phyloP scores from a whole-genome alignment of 2,113 vertebrate species.

The Coptodon rendalli region DNA sequence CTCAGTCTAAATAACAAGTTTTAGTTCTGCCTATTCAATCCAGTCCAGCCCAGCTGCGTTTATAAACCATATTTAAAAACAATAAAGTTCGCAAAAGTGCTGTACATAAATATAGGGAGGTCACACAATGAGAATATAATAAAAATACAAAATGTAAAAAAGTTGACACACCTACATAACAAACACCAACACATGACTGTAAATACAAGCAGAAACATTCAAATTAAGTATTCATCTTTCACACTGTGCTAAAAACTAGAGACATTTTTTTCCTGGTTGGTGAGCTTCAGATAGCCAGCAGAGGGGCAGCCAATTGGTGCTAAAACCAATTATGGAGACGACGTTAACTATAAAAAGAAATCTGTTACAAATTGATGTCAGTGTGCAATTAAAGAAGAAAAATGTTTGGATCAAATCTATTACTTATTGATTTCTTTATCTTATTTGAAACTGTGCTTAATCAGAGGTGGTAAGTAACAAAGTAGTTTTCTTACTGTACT shows the following conservation, averaged over 20 bases:
- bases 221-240: not conserved
- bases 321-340: not conserved
- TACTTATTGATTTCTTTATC: not conserved
- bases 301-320: not conserved
- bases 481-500: not conserved
- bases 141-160: not conserved
- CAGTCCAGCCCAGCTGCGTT: rapidly evolving
- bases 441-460: not conserved
- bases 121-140: not conserved
- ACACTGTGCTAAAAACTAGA: not conserved
- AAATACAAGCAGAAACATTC: not conserved
- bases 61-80: not conserved
- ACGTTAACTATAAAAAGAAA: not conserved
- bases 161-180: not conserved
- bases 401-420: rapidly evolving
- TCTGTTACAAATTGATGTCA: not conserved
- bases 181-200: not conserved
- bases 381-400: not conserved
- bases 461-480: not conserved
- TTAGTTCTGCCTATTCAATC: not conserved
- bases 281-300: not conserved
- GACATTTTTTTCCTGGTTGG: not conserved
- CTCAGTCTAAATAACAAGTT: not conserved
- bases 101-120: not conserved
- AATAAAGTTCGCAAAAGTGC: not conserved